phyloP scores from a whole-genome alignment of 23 tunicate species.

The Trididemnum clinides region DNA sequence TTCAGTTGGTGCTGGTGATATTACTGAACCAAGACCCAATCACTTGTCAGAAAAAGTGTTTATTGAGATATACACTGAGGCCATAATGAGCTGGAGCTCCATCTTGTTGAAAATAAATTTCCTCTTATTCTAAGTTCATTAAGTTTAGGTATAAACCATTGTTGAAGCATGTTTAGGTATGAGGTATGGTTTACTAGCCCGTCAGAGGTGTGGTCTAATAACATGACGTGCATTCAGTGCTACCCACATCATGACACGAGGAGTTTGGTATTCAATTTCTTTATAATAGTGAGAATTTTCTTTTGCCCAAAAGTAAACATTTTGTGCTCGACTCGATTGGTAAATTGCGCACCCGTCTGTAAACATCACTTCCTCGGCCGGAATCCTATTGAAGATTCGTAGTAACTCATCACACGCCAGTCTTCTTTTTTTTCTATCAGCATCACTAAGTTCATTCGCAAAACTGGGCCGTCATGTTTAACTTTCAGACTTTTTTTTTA shows the following conservation, averaged over 20 bases:
- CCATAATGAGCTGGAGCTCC: neutral
- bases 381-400: conserved; percentile 3
- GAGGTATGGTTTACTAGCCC: too few species aligned
- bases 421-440: conserved; percentile 11
- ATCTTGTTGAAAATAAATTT: conserved; percentile 14
- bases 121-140: conserved; percentile 13
- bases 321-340: conserved; percentile 2
- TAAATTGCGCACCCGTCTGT: conserved; percentile 22
- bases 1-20: neutral
- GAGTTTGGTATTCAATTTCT: neutral
- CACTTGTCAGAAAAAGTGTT: too few species aligned
- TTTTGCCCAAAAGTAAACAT: conserved; percentile 30
- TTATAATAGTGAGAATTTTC: conserved; percentile 18
- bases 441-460: conserved; percentile 19
- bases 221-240: conserved; percentile 18
- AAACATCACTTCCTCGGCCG: conserved; percentile 3
- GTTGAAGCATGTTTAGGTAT: conserved; percentile 13
- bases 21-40: neutral
- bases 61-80: neutral
- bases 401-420: conserved; percentile 19
- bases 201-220: conserved; percentile 23
- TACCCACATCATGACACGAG: conserved; percentile 23
- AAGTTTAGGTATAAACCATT: conserved; percentile 24
- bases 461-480: neutral
- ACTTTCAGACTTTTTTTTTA: neutral